phyloP scores from a whole-genome alignment of 2,113 vertebrate genomes.

The Zeus faber region DNA sequence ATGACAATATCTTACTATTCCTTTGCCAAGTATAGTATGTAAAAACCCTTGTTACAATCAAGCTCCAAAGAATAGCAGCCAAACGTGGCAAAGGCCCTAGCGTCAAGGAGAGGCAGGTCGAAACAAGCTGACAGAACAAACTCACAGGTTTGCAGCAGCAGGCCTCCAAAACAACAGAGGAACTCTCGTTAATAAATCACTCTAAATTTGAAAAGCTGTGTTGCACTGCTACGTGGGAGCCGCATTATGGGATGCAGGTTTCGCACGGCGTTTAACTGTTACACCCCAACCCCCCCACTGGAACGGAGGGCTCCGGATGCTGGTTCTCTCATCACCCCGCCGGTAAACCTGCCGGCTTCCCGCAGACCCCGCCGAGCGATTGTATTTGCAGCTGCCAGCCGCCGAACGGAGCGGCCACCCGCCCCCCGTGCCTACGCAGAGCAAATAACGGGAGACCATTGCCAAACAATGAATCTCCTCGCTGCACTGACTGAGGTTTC shows the following conservation, averaged over 20 bases:
- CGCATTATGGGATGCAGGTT: conserved; percentile 35
- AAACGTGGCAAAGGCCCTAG: no score
- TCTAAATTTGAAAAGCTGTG: conserved; percentile 40
- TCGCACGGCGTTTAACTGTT: conserved; percentile 43
- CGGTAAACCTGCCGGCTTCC: conserved; percentile 18
- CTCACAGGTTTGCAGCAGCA: no score
- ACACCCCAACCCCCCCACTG: conserved; percentile 30
- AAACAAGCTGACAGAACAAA: no score
- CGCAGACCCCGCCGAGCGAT: conserved; percentile 18
- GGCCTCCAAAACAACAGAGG: not conserved
- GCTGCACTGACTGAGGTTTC: conserved; percentile 56
- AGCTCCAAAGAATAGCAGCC: no score
- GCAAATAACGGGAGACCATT: conserved; percentile 39
- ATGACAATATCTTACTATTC: no score
- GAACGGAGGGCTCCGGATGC: conserved; percentile 31
- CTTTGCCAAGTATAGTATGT: no score
- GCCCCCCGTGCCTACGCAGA: conserved; percentile 6
- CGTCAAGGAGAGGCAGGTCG: no score
- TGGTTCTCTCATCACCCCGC: conserved; percentile 53
- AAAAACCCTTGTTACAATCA: no score
- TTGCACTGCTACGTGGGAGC: conserved; percentile 32
- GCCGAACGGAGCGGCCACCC: not conserved
- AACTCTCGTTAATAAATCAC: conserved; percentile 36
- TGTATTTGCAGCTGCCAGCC: conserved; percentile 62
- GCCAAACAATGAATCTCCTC: conserved; percentile 48